phyloP scores from a whole-genome alignment of 2,797 vertebrate species.

The Alfaro cultratus region DNA sequence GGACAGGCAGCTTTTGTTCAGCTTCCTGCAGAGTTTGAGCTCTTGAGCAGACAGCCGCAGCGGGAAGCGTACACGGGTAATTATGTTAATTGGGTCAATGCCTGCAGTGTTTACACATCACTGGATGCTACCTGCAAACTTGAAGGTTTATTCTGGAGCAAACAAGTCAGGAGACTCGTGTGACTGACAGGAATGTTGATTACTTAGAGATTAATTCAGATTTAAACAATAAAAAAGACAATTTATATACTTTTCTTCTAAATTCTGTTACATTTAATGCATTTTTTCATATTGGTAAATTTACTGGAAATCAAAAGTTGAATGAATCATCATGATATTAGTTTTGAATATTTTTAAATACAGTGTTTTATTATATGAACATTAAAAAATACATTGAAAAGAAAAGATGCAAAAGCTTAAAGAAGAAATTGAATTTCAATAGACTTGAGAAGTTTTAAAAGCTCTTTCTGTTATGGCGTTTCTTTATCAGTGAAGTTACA shows the following conservation, averaged over 20 bases:
- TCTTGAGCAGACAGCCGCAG: conserved; percentile 42
- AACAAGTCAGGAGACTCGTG: conserved; percentile 27
- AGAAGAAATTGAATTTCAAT: background rate
- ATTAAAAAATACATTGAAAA: background rate
- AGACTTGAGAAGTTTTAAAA: background rate
- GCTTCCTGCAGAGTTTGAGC: conserved; percentile 29
- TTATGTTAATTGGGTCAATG: conserved; percentile 67
- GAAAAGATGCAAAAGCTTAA: background rate
- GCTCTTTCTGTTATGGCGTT: background rate
- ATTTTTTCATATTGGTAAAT: background rate
- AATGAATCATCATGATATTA: background rate
- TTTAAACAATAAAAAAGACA: background rate
- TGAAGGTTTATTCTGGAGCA: conserved; percentile 35
- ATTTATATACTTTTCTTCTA: background rate
- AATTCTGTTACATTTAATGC: background rate
- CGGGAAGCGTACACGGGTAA: conserved; percentile 27
- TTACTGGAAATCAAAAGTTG: background rate
- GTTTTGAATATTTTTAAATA: background rate
- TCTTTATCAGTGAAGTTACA: background rate
- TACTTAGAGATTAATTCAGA: background rate
- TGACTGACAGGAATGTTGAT: background rate
- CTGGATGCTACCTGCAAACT: conserved; percentile 23
- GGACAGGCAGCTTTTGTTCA: conserved; percentile 25
- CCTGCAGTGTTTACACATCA: conserved; percentile 27
- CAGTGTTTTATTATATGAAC: background rate